These are phyloP conservation scores for Pelusios castaneus DNA, from an alignment of 2,113 vertebrate species.

Conservation along the genomic window DNA sequence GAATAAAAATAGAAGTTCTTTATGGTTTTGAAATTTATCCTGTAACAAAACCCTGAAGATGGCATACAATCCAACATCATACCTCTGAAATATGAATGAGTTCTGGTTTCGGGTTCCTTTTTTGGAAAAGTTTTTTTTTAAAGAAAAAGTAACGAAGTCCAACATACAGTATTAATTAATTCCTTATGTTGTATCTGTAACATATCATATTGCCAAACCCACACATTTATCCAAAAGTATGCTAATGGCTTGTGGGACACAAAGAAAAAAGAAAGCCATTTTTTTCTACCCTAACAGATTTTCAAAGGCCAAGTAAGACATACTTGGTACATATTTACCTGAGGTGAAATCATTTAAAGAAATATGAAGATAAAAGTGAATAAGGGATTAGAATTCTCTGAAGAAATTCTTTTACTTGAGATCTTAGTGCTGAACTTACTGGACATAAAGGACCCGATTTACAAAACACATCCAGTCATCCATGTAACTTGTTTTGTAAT, in stretches of 20 bases:
- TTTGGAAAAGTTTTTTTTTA: not conserved
- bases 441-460: not conserved
- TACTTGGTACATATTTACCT: not conserved
- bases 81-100: not conserved
- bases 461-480: not conserved
- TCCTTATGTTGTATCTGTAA: not conserved
- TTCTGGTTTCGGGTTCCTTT: not conserved
- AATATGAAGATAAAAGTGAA: not conserved
- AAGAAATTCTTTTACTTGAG: not conserved
- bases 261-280: not conserved
- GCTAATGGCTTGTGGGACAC: not conserved
- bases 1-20: not conserved
- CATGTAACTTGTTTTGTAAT: not conserved
- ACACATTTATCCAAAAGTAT: not conserved
- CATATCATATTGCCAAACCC: not conserved
- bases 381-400: not conserved
- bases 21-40: not conserved
- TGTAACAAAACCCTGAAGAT: not conserved
- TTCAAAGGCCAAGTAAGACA: not conserved
- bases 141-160: not conserved
- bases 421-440: not conserved
- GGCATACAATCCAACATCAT: rapidly evolving
- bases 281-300: not conserved
- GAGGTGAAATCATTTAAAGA: not conserved
- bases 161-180: not conserved